phyloP scores from a whole-genome alignment of 1,140 invertebrate genomes.

The Dryas iulia region DNA sequence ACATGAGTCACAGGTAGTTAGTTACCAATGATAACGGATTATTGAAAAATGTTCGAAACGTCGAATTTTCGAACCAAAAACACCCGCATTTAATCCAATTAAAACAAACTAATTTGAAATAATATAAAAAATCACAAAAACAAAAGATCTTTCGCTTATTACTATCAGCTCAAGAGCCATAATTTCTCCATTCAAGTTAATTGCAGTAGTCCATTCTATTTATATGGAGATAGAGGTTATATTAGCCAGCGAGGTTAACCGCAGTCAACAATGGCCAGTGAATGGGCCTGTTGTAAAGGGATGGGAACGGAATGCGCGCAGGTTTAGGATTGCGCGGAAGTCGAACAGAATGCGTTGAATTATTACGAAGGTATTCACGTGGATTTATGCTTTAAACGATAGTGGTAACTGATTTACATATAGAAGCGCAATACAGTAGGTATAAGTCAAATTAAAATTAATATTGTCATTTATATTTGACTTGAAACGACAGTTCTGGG shows the following conservation, averaged over 20 bases:
- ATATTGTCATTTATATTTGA: too few relatives aligned
- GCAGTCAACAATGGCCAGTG: conserved; percentile 7
- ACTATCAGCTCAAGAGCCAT: not conserved
- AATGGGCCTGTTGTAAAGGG: conserved; percentile 4
- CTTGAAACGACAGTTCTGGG: too few relatives aligned
- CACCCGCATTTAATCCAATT: too few relatives aligned
- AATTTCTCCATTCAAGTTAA: not conserved
- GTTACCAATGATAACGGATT: too few relatives aligned
- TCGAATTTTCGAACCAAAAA: too few relatives aligned
- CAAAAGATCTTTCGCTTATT: not conserved
- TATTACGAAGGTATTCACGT: not conserved
- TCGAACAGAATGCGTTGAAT: not conserved
- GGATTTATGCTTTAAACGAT: not conserved
- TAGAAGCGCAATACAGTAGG: too few relatives aligned
- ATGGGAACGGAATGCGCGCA: conserved; percentile 12
- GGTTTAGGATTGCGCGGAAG: conserved; percentile 12
- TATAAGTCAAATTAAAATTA: too few relatives aligned
- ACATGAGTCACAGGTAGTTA: too few relatives aligned
- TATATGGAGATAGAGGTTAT: not conserved
- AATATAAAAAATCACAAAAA: too few relatives aligned
- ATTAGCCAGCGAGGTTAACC: not conserved
- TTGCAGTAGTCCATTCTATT: conserved; percentile 6
- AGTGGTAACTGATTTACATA: not conserved
- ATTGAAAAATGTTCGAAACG: too few relatives aligned
- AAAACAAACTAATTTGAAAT: too few relatives aligned